phyloP scores from a whole-genome alignment of 2,797 vertebrate genomes.

The Sternarchorhynchus goeldii region DNA sequence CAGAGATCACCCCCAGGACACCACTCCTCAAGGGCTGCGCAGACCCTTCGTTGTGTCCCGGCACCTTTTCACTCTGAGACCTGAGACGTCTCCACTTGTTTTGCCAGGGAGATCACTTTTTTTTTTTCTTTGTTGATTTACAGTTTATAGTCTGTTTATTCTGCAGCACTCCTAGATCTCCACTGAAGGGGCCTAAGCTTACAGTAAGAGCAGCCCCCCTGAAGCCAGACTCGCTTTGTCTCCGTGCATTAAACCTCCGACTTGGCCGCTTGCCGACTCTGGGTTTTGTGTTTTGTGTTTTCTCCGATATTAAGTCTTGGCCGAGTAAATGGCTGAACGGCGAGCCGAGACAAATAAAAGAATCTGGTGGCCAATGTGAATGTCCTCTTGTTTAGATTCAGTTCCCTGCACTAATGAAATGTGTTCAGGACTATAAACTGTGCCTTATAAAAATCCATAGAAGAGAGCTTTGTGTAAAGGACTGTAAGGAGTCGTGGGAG shows the following conservation, averaged over 20 bases:
- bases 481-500: too few relatives aligned
- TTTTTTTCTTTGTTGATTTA: neutral
- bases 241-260: constrained; percentile 30
- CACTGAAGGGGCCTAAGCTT: constrained; percentile 23
- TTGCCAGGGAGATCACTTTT: neutral
- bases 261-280: constrained; percentile 47
- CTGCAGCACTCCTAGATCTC: neutral
- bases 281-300: constrained; percentile 70
- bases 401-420: constrained; percentile 10
- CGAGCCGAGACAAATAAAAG: constrained; percentile 4
- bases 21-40: neutral
- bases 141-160: constrained; percentile 10
- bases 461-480: too few relatives aligned
- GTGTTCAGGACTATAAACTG: constrained; percentile 21
- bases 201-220: constrained; percentile 45
- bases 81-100: too few relatives aligned
- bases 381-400: constrained; percentile 7
- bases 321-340: neutral
- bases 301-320: constrained; percentile 63
- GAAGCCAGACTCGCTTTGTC: constrained; percentile 59
- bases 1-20: constrained; percentile 19
- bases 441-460: constrained; percentile 30
- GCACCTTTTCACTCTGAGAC: neutral
- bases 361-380: constrained; percentile 15
- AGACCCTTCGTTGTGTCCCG: neutral